Conservation (phyloP, 23 tunicate species). For the Trididemnum nubilum region DNA sequence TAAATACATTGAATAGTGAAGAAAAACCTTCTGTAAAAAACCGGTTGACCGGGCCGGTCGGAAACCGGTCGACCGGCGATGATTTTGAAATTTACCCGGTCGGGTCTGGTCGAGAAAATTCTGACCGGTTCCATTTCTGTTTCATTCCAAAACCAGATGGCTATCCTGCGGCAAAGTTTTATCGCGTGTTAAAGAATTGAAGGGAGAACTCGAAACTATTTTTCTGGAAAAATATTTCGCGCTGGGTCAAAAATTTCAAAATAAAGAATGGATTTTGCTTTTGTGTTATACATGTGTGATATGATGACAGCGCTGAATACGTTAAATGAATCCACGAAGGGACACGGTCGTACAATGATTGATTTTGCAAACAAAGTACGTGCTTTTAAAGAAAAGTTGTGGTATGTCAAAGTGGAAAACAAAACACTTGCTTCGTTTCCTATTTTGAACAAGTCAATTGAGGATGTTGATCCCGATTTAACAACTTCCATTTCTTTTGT, state of each 20-base stretch:
- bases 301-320: constrained; percentile 1
- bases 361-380: neutral
- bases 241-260: neutral
- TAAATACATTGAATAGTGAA: no score
- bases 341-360: neutral
- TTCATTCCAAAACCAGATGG: neutral
- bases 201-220: neutral
- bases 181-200: neutral
- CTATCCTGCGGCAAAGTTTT: neutral
- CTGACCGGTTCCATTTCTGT: no score
- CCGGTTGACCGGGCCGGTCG: no score
- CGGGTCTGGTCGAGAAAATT: no score
- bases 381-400: neutral
- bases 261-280: neutral
- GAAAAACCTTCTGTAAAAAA: no score
- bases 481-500: constrained; percentile 1
- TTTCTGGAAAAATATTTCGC: neutral
- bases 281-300: neutral
- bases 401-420: constrained; percentile 23
- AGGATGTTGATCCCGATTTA: constrained; percentile 13
- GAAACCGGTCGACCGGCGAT: no score
- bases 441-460: constrained; percentile 6
- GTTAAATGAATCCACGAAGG: neutral
- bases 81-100: no score
- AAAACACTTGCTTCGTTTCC: constrained; percentile 4